These are phyloP conservation scores for Polyploca ridens DNA, from an alignment of 2,888 invertebrate genomes.

Conservation along the genomic window DNA sequence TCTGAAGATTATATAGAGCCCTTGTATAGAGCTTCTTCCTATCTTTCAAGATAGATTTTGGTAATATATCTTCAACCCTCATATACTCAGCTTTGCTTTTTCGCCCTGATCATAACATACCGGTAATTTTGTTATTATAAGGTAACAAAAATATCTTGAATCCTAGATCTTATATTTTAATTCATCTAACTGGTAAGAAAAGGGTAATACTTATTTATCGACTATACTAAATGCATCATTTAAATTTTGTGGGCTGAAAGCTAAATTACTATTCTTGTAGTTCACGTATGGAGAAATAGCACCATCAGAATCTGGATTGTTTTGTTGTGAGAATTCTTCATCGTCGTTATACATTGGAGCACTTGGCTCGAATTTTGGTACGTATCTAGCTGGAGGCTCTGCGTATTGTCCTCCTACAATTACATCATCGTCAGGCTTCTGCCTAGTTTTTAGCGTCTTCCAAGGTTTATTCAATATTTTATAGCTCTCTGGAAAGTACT, in stretches of 20 bases:
- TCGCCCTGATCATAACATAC: too few species aligned
- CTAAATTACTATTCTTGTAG: conserved; percentile 76
- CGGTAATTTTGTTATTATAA: background rate
- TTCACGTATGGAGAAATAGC: conserved; percentile 72
- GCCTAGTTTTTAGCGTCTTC: conserved; percentile 33
- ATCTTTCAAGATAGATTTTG: too few species aligned
- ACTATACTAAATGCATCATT: conserved; percentile 78
- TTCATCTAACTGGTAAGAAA: background rate
- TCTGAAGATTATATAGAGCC: too few species aligned
- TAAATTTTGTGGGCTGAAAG: conserved; percentile 78
- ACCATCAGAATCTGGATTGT: conserved; percentile 48
- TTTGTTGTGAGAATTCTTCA: conserved; percentile 46
- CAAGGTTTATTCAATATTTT: conserved; percentile 48
- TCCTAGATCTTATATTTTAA: conserved; percentile 15
- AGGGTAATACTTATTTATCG: conserved; percentile 42
- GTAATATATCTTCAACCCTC: too few species aligned
- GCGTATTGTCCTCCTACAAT: conserved; percentile 74
- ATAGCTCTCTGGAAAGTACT: conserved; percentile 32
- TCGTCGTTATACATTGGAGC: conserved; percentile 45
- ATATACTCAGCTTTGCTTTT: too few species aligned
- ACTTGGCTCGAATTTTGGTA: conserved; percentile 51
- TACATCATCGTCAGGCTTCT: conserved; percentile 46
- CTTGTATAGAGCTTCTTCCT: too few species aligned
- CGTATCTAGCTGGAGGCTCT: conserved; percentile 70
- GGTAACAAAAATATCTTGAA: conserved; percentile 6